Conservation (phyloP, 2,113 vertebrate species). For the Echinops telfairi region DNA sequence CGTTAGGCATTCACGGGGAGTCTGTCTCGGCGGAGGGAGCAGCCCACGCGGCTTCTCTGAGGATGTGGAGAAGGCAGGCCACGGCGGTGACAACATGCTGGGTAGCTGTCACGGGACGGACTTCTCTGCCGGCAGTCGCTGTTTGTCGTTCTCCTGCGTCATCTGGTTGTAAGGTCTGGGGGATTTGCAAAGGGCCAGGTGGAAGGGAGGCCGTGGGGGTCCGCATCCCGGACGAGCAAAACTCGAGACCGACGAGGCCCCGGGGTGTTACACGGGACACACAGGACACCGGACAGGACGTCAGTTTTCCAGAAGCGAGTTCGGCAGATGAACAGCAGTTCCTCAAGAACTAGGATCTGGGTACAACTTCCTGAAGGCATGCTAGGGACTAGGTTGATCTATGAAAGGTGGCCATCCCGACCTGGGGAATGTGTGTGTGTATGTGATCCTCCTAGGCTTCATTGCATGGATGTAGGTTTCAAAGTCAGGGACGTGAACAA, state of each 20-base stretch:
- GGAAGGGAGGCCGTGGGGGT: slow-evolving; percentile 54
- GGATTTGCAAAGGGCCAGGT: slow-evolving; percentile 69
- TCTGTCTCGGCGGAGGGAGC: neutral
- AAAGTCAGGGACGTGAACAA: slow-evolving; percentile 59
- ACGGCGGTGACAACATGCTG: neutral
- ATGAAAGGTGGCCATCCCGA: slow-evolving; percentile 64
- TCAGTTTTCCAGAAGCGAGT: slow-evolving; percentile 46
- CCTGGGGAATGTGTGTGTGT: too few relatives aligned
- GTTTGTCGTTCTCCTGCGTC: slow-evolving; percentile 58
- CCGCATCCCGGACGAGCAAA: neutral
- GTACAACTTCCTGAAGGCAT: slow-evolving; percentile 75
- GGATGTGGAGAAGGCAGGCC: slow-evolving; percentile 52
- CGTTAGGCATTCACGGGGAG: slow-evolving; percentile 51
- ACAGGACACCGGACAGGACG: slow-evolving; percentile 47
- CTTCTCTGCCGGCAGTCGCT: neutral
- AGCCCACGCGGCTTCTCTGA: slow-evolving; percentile 56
- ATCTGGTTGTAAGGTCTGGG: slow-evolving; percentile 51
- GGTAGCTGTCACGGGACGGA: slow-evolving; percentile 25
- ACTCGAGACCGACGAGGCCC: slow-evolving; percentile 5
- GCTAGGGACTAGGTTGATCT: slow-evolving; percentile 73
- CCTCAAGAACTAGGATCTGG: slow-evolving; percentile 68
- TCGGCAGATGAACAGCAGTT: slow-evolving; percentile 61
- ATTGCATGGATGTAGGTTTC: slow-evolving; percentile 49
- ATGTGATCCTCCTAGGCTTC: slow-evolving; percentile 69
- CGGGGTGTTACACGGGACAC: slow-evolving; percentile 45